These are phyloP conservation scores for Lepidiolamprologus cunningtoni DNA, from an alignment of 2,113 vertebrate genomes.

Conservation along the genomic window DNA sequence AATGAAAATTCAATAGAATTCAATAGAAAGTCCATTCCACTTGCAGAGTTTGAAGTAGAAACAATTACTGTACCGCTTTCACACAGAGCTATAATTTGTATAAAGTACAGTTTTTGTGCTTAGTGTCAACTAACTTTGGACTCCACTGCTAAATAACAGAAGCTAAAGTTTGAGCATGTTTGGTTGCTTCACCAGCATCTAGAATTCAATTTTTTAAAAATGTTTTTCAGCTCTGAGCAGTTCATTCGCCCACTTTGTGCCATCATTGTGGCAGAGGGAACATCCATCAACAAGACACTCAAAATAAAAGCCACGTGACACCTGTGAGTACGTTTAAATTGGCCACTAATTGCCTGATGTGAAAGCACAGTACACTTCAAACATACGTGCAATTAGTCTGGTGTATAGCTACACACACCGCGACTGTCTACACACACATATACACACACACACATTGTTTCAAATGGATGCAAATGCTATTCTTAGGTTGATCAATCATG, in stretches of 20 bases:
- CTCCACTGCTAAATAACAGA: not conserved
- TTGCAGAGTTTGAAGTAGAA: not conserved
- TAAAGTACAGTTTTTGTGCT: not conserved
- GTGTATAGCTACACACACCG: not conserved
- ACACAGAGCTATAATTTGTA: not conserved
- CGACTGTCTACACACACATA: not conserved
- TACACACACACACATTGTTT: not conserved
- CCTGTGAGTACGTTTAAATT: not conserved
- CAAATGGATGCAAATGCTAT: not conserved
- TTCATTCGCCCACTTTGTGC: not conserved
- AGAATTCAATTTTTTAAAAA: not conserved
- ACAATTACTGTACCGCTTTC: not conserved
- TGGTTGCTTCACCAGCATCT: not conserved
- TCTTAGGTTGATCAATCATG: conserved; percentile 39
- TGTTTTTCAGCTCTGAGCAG: not conserved
- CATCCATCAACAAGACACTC: not conserved
- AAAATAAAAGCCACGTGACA: not conserved
- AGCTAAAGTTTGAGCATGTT: not conserved
- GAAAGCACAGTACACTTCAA: not conserved
- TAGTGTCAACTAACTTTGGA: not conserved
- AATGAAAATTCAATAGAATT: not conserved
- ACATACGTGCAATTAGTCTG: not conserved
- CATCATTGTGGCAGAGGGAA: not conserved
- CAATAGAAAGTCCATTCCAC: not conserved
- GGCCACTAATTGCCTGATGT: not conserved